Conservation (phyloP, 2,113 vertebrate genomes). For the Urocynchramus pylzowi region DNA sequence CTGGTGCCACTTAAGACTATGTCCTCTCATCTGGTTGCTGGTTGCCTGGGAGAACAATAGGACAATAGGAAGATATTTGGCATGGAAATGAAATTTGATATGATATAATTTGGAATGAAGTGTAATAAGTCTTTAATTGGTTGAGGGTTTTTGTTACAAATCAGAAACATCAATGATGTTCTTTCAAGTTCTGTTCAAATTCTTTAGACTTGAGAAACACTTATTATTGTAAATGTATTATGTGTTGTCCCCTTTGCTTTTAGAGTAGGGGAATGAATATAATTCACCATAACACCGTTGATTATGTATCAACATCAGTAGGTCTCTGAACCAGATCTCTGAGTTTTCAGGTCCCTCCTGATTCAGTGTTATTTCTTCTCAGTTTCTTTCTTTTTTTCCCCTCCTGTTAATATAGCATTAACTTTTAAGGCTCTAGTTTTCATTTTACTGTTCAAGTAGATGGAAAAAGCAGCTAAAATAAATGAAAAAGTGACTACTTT, state of each 20-base stretch:
- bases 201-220: neutral
- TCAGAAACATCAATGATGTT: neutral
- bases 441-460: neutral
- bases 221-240: neutral
- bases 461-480: neutral
- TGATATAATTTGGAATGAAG: neutral
- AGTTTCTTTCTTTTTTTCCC: neutral
- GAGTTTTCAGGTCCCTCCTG: neutral
- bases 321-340: neutral
- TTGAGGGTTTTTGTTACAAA: neutral
- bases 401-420: neutral
- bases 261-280: neutral
- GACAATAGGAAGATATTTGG: neutral
- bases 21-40: accelerated
- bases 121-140: neutral
- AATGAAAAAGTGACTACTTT: neutral
- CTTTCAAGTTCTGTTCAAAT: neutral
- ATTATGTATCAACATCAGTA: neutral
- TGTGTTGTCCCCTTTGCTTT: neutral
- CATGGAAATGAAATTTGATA: neutral
- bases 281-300: neutral
- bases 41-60: neutral
- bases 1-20: neutral
- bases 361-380: neutral
- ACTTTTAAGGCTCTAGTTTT: neutral